Evolutionary conservation across 2,888 invertebrate species (phyloP), one percentile per base, ranked within the genome.

Genomic region (Temnothorax ravouxi): DNA sequence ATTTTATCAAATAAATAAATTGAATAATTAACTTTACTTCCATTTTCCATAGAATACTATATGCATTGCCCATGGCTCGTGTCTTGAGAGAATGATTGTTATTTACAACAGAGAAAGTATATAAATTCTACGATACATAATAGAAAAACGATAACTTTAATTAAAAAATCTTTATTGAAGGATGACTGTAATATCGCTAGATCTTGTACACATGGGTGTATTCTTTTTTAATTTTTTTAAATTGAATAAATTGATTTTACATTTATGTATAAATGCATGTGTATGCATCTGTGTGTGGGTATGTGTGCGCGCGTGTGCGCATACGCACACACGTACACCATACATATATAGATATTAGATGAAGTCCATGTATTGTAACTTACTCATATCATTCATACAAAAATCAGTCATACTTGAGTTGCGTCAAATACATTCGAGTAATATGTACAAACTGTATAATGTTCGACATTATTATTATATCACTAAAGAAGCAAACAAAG

Each of bases 401-500:
- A 87, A 38, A 21, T 74, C 87, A 88, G 85, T 89, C 88, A 88
- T 79, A 84, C 89, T 67, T 50, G 47, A 66, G 15, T 66, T 79
- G 79, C 86, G 89, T 74, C 83, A 86, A 87, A 88, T 83, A 87
- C 91, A 90, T 87, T 86, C 84, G 87, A 87, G 90, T 91, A 92
- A 89, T 92, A 89, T 90, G 80, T 87, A 86, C 88, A 80, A 59
- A 56, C 21, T 47, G 59, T 80, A 79, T 79, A 67, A 74, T 74
- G 15, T 72, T 67, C 67, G 77, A 75, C 86, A 84, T 75, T 90
- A 84, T 59, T 84, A 83, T 88, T 86, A 85, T 71, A 87, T 90
- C 86, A 87, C 91, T 87, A 89, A 84, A 92, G 88, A 90, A 92
- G 89, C 90, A 87, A 90, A 91, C 88, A 88, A 91, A 92, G 87